phyloP scores from a whole-genome alignment of 2,797 vertebrate genomes.

The Notolabrus celidotus region DNA sequence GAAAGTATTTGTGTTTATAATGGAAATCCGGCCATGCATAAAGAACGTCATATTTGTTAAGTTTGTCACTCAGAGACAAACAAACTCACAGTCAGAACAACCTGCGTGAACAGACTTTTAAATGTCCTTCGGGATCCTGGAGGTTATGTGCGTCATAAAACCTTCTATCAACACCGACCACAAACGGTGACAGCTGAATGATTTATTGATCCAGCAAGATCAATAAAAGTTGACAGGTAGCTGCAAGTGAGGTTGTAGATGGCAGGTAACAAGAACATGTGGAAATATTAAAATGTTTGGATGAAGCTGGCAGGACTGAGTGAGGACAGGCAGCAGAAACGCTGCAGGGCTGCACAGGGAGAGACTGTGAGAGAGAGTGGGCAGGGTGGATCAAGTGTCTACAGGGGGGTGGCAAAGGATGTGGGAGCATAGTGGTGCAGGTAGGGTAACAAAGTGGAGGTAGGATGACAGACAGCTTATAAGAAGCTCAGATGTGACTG shows the following conservation, averaged over 20 bases:
- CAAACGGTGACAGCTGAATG: not conserved
- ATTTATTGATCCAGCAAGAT: not conserved
- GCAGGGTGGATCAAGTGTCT: not conserved
- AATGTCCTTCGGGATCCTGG: not conserved
- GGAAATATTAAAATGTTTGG: not conserved
- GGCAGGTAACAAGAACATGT: not conserved
- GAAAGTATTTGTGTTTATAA: not conserved
- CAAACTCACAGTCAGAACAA: no score
- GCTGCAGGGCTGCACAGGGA: not conserved
- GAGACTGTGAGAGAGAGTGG: not conserved
- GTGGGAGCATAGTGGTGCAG: not conserved
- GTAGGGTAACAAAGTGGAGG: not conserved
- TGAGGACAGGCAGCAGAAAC: not conserved
- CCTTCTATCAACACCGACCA: not conserved
- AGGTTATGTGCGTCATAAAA: not conserved
- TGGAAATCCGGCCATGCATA: not conserved
- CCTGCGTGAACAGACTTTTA: not conserved
- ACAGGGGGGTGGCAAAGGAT: not conserved
- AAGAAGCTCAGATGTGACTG: not conserved
- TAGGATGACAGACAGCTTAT: not conserved
- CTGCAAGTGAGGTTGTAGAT: not conserved
- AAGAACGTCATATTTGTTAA: not conserved
- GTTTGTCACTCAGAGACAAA: not conserved
- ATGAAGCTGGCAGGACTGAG: not conserved
- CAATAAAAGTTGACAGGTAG: not conserved